phyloP scores from a whole-genome alignment of 2,888 invertebrate genomes.

The Dynastes tityus region DNA sequence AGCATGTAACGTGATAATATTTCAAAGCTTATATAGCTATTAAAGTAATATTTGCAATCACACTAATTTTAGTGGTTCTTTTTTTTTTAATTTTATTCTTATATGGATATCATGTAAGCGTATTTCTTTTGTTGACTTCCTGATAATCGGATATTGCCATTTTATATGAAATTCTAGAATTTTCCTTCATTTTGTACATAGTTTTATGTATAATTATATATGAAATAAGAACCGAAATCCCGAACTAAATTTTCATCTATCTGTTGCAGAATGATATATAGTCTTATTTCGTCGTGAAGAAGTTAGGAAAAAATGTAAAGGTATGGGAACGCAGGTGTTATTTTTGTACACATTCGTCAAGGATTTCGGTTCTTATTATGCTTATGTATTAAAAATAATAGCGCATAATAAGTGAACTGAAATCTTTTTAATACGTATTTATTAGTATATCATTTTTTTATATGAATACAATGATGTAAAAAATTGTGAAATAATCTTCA shows the following conservation, averaged over 20 bases:
- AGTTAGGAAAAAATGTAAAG: conserved; percentile 43
- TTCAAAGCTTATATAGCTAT: conserved; percentile 35
- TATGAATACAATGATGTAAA: conserved; percentile 22
- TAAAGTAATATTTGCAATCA: conserved; percentile 38
- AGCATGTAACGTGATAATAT: conserved; percentile 66
- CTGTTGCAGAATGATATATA: conserved; percentile 78
- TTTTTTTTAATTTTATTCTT: conserved; percentile 34
- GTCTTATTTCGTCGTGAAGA: conserved; percentile 75
- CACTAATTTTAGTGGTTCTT: conserved; percentile 36
- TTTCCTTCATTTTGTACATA: conserved; percentile 51
- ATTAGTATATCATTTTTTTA: conserved; percentile 32
- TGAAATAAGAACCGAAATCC: conserved; percentile 67
- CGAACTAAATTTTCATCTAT: conserved; percentile 64
- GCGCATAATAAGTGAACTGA: conserved; percentile 53
- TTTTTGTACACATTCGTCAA: conserved; percentile 54
- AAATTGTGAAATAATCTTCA: conserved; percentile 8
- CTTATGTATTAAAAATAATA: conserved; percentile 31
- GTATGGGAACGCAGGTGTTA: conserved; percentile 45
- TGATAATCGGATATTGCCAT: conserved; percentile 25
- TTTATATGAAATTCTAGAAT: conserved; percentile 27
- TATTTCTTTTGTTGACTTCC: conserved; percentile 33
- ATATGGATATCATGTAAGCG: conserved; percentile 16
- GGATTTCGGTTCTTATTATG: conserved; percentile 67
- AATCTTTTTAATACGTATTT: conserved; percentile 46
- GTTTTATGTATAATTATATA: conserved; percentile 46